Base-by-base conservation (phyloP, 2,888 invertebrate species). In the Caenorhabditis sulstoni region DNA sequence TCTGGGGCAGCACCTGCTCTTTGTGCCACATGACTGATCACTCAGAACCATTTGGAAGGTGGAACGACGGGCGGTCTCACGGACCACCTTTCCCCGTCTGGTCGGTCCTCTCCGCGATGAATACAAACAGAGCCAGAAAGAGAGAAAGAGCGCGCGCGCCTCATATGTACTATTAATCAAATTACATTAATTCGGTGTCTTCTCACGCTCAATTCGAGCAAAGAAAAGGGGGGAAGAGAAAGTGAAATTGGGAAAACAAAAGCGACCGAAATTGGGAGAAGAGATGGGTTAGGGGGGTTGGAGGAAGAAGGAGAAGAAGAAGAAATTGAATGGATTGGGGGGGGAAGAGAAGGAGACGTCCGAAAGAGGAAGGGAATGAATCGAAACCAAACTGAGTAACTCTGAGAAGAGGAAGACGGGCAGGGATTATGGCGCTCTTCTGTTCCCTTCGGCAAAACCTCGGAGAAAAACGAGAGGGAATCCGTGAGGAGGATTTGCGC, bases 11-110 rank as follows among this genome's bases (percentile, higher is more conserved):
- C 41, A 41, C 41, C 50, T 62, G 62, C 50, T 62, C 41, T 20
- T 39, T 65, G 29, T 66, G 37, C 39, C 67, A 68, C 67, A 68
- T 68, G 67, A 68, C 9, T 58, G 67, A 68, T 68, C 44, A 59
- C 67, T 37, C 41, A n/a, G 44, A 29, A 29, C 29, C 29, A 29
- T 29, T 29, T 29, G 29, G 4, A 7, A 7, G 29, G 29, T n/a
- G n/a, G n/a, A n/a, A n/a, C n/a, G n/a, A n/a, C n/a, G n/a, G n/a
- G n/a, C n/a, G n/a, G n/a, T n/a, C n/a, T n/a, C n/a, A n/a, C n/a
- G n/a, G n/a, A n/a, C n/a, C n/a, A n/a, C n/a, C n/a, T n/a, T n/a
- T n/a, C 50, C 22, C 50, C 50, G 29, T 50, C 20, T 50, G 50
- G n/a, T n/a, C n/a, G n/a, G n/a, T n/a, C n/a, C n/a, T n/a, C n/a